Evolutionary conservation across 2,888 invertebrate species (phyloP), one percentile per base, ranked within the genome.

Genomic region (Parascotia fuliginaria): DNA sequence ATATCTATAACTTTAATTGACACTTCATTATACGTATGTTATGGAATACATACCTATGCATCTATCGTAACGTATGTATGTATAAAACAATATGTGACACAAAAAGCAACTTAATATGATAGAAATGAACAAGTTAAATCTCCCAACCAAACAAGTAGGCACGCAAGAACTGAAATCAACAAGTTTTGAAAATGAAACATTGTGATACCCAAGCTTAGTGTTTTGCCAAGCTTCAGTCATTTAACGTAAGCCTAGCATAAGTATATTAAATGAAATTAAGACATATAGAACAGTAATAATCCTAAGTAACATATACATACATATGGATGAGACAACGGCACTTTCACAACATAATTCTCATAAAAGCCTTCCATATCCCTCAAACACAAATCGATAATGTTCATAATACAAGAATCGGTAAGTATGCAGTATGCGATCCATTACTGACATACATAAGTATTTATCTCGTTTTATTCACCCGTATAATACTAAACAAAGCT

Each of bases 401-500:
- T 66, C 61, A 58, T 63, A 73, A 73, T 70, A 75, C 63, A 70
- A 73, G 73, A 68, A 76, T 75, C 68, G 63, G 51, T 59, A 58
- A 61, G 47, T 59, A 60, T 67, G 58, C 62, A 67, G 65, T 56
- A 70, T 55, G 55, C 59, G 58, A 73, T 70, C 68, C 54, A 63
- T 49, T 56, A 63, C 57, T 63, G 66, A 68, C 65, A 70, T 71
- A 75, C 68, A 70, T 70, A 71, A 63, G 54, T 70, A 69, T 67
- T 55, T 60, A 69, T 63, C 47, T 55, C 54, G 65, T 66, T 70
- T 71, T 79, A 79, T 80, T 85, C 85, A 86, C 84, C 83, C 77
- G 77, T 77, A 74, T 73, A 62, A 54, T 58, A 63, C 63, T 63
- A 52, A 65, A 76, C 70, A 70, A 69, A 73, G 70, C 60, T 73